These are phyloP conservation scores for silkworm (Bombyx mori) DNA, from an alignment of 1,140 invertebrate species.

Conservation along the genomic window DNA sequence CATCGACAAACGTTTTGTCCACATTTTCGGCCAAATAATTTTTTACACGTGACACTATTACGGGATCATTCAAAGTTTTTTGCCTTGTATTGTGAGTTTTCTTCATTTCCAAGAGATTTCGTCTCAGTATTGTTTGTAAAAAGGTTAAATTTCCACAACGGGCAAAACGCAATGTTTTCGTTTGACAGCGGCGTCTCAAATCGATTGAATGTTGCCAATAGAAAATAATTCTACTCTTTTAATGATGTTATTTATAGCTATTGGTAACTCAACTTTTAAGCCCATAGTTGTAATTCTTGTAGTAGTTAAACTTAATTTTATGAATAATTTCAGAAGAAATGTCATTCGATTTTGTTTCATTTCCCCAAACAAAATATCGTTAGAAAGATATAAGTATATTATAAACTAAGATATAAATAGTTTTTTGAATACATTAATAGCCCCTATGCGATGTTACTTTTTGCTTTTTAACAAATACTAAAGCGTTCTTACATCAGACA, in stretches of 20 bases:
- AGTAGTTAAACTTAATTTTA: too few species aligned
- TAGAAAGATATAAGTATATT: too few species aligned
- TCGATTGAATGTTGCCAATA: constrained; percentile 35
- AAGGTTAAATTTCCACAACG: constrained; percentile 12
- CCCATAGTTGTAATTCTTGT: too few species aligned
- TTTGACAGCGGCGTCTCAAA: constrained; percentile 60
- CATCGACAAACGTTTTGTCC: constrained; percentile 80
- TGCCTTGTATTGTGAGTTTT: constrained; percentile 46
- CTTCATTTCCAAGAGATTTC: constrained; percentile 42
- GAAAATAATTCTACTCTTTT: constrained; percentile 1
- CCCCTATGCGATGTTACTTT: too few species aligned
- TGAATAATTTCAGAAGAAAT: too few species aligned
- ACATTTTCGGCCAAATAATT: constrained; percentile 81
- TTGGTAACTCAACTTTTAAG: too few species aligned
- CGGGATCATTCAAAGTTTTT: constrained; percentile 45
- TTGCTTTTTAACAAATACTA: too few species aligned
- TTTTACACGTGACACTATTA: constrained; percentile 66
- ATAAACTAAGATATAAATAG: too few species aligned
- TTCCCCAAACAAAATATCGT: too few species aligned
- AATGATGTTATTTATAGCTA: background rate
- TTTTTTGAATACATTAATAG: too few species aligned
- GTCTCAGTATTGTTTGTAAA: constrained; percentile 7
- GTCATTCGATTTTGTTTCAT: too few species aligned
- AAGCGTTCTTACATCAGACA: too few species aligned
- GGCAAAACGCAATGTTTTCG: constrained; percentile 45